Evolutionary conservation across 2,888 invertebrate genomes (phyloP), one percentile per base, ranked within the genome.

Genomic region (Julus scanicus): DNA sequence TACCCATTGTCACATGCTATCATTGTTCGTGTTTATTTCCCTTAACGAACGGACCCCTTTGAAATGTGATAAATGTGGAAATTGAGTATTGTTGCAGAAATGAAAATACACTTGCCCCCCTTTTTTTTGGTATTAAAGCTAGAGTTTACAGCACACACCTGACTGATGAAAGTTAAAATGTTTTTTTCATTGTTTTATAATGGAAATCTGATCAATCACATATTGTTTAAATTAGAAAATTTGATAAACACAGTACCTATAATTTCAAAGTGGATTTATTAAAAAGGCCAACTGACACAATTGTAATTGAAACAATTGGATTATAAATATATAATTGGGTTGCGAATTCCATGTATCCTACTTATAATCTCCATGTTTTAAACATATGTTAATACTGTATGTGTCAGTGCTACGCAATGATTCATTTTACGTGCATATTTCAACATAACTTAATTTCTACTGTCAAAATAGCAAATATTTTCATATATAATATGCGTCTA

Each of bases 41-140:
- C 44, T 8, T 8, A 44, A 44, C 57, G 57, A 17, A n/a, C n/a
- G n/a, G n/a, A 63, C n/a, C 17, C n/a, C 57, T 63, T n/a, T 63
- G 57, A 17, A 63, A 63, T n/a, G n/a, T 63, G 57, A 63, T 63
- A 63, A 63, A 63, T 63, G 57, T 63, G n/a, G 57, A 63, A 63
- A 63, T 63, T 63, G 57, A 5, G 57, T 63, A 53, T 63, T 63
- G 57, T 63, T 17, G 15, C 53, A 53, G 53, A 53, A 53, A 53
- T 63, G n/a, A 63, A 63, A 63, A 63, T n/a, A n/a, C 57, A 63
- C n/a, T 6, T 63, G 57, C 57, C 15, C 57, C 6, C 29, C 29
- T 29, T 44, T 44, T 44, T 44, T 44, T 44, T 44, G 1, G n/a
- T 5, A 13, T 13, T 63, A 15, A n/a, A n/a, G 57, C 57, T n/a